phyloP scores from a whole-genome alignment of 2,888 invertebrate species.

The Uloborus plumipes region DNA sequence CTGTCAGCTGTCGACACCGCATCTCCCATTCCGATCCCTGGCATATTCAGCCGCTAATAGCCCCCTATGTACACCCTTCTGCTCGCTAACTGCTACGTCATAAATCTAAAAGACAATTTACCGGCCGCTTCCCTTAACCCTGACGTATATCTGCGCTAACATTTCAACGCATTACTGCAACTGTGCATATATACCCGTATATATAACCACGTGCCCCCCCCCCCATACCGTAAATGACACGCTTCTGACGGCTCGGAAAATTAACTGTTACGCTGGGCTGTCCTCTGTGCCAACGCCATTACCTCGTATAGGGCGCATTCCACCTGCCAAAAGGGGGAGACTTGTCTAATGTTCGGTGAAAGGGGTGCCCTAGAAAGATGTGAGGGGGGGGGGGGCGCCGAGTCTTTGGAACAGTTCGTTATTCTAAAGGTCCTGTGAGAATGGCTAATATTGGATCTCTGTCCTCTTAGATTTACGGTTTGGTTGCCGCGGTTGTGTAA shows the following conservation, averaged over 20 bases:
- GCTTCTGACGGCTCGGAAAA: constrained; percentile 49
- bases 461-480: no score
- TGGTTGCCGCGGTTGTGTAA: no score
- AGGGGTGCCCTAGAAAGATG: constrained; percentile 16
- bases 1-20: background rate
- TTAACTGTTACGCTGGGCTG: constrained; percentile 39
- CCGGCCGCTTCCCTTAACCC: constrained; percentile 24
- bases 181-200: constrained; percentile 19
- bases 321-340: constrained; percentile 4
- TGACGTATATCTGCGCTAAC: constrained; percentile 32
- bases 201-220: constrained; percentile 2
- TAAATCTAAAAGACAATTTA: constrained; percentile 59
- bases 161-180: constrained; percentile 12
- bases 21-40: background rate
- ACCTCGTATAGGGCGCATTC: constrained; percentile 25
- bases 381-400: background rate
- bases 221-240: constrained; percentile 42
- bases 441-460: no score
- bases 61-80: constrained; percentile 11
- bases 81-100: constrained; percentile 28
- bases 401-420: no score
- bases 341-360: constrained; percentile 23
- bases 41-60: constrained; percentile 21
- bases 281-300: constrained; percentile 13
- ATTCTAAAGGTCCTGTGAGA: no score